Percentiles rank a stretch among this genome's conserved stretches.
Conservation (phyloP, 2,888 invertebrate species). For the Eristalinus sepulchralis region DNA sequence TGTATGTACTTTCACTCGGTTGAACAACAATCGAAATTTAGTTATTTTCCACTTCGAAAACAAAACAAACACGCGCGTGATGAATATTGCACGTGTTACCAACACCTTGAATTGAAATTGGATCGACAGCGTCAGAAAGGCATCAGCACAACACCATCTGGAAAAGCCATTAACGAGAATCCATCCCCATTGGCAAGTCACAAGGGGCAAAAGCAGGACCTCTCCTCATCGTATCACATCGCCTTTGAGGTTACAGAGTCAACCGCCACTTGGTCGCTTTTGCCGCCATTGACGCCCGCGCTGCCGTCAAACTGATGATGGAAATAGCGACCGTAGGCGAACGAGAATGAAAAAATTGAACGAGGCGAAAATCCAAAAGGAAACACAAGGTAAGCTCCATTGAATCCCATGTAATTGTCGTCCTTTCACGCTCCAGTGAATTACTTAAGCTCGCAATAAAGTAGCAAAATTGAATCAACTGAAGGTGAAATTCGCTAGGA, state of each 20-base stretch:
- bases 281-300: background rate
- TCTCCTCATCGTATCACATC: background rate
- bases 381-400: conserved; percentile 53
- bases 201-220: conserved; percentile 20
- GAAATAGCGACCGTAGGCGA: background rate
- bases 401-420: conserved; percentile 63
- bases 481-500: conserved; percentile 58
- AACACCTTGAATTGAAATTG: conserved; percentile 51
- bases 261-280: background rate
- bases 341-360: background rate
- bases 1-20: conserved; percentile 9
- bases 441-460: conserved; percentile 67
- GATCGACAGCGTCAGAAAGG: conserved; percentile 51
- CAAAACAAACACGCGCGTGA: conserved; percentile 54
- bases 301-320: conserved; percentile 12
- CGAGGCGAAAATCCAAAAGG: conserved; percentile 4
- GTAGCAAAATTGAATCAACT: conserved; percentile 68
- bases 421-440: conserved; percentile 66
- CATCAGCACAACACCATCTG: conserved; percentile 46
- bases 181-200: conserved; percentile 12
- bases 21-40: conserved; percentile 38
- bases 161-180: conserved; percentile 56
- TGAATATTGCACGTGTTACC: conserved; percentile 47
- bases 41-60: conserved; percentile 47
- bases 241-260: background rate